Base-by-base conservation (phyloP, 2,797 vertebrate species). In the Pygocentrus nattereri region DNA sequence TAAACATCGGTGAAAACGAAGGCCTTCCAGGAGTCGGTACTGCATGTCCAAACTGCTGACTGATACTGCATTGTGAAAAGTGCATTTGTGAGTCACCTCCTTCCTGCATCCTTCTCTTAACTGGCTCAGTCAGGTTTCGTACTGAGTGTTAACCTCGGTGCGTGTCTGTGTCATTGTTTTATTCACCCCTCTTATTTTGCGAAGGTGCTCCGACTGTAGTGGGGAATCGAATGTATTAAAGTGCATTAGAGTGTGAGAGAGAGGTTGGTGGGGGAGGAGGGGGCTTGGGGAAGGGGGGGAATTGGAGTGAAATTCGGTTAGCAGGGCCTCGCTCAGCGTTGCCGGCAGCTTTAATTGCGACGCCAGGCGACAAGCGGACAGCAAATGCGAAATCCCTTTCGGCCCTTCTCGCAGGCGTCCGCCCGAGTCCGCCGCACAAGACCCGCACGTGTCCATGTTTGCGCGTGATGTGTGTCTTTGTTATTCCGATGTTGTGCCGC, bases 101-200 rank as follows among this genome's bases (percentile, higher is more conserved):
- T 49, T 15, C 4, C 49, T 74, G 64, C 67, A 80, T 84, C 31
- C 62, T 59, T 49, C 27, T 41, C 27, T 41, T 44, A 44, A 44
- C 41, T 44, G 41, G 44, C 41, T 44, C 41, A 44, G 41, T 11
- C 41, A 44, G 41, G 41, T 12, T n/a, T 21, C 0, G n/a, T n/a
- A n/a, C n/a, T n/a, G n/a, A 38, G 27, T 4, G 12, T 19, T 5
- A 50, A 38, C 78, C 44, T 41, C n/a, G 1, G 62, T 3, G 52
- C 2, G 82, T 87, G 88, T 91, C 87, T 85, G 85, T 88, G 88
- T 90, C 88, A 87, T 91, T 91, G 90, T 91, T 91, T 93, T 92
- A 90, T 92, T 93, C 90, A 92, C 90, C 88, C 88, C 85, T 91
- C 89, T 92, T 86, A 86, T 92, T 38, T 88, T 88, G 77, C n/a